Evolutionary conservation across 1,140 invertebrate species (phyloP).

Genomic region (Brachionus manjavacas): DNA sequence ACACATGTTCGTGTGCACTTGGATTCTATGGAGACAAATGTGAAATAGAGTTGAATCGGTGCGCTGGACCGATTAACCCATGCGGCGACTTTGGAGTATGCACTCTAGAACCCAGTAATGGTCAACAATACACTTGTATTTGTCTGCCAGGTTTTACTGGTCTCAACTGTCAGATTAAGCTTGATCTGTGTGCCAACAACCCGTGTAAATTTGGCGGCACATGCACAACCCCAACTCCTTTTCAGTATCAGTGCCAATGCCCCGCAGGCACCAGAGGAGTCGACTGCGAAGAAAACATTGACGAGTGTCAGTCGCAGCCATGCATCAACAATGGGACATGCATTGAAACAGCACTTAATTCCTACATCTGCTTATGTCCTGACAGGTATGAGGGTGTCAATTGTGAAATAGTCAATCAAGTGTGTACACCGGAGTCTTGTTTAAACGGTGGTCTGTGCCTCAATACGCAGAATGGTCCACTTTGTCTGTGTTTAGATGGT

Average conservation of each 20-base stretch:
- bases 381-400: slow-evolving; percentile 35
- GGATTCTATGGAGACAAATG: slow-evolving; percentile 48
- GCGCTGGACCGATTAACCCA: neutral
- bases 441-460: slow-evolving; percentile 6
- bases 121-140: slow-evolving; percentile 44
- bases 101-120: neutral
- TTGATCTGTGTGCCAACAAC: neutral
- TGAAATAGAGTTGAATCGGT: slow-evolving; percentile 7
- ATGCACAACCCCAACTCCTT: slow-evolving; percentile 8
- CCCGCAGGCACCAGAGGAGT: neutral
- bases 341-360: slow-evolving; percentile 42
- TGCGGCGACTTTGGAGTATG: slow-evolving; percentile 47
- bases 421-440: neutral
- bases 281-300: slow-evolving; percentile 43
- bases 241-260: neutral
- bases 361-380: slow-evolving; percentile 67
- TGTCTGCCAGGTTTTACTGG: slow-evolving; percentile 51
- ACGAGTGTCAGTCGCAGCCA: slow-evolving; percentile 1
- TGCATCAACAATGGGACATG: slow-evolving; percentile 10
- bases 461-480: neutral
- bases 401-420: neutral
- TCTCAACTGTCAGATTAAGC: neutral
- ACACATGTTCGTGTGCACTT: slow-evolving; percentile 48
- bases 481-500: neutral
- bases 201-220: slow-evolving; percentile 39